Percentiles rank a stretch among this genome's conserved stretches.
Evolutionary conservation across 2,797 vertebrate genomes (phyloP).

Genomic region (Cuniculus paca): DNA sequence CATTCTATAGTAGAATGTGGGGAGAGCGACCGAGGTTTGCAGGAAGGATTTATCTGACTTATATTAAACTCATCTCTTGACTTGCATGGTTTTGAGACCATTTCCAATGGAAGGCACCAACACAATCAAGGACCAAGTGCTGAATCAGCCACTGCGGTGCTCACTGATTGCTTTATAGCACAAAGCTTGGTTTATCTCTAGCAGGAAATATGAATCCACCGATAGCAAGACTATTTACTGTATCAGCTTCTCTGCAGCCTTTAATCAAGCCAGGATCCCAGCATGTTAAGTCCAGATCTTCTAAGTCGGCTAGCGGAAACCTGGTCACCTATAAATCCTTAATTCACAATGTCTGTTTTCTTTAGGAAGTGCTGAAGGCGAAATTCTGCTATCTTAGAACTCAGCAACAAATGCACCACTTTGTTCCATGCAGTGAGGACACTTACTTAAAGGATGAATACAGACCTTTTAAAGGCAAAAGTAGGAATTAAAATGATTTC

Average conservation of each 20-base stretch:
- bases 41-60: slow-evolving; percentile 2
- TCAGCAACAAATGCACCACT: slow-evolving; percentile 28
- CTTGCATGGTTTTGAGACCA: not conserved
- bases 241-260: slow-evolving; percentile 74
- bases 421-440: not conserved
- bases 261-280: slow-evolving; percentile 81
- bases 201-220: slow-evolving; percentile 77
- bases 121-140: slow-evolving; percentile 38
- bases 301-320: slow-evolving; percentile 57
- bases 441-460: not conserved
- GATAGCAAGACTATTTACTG: slow-evolving; percentile 82
- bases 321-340: slow-evolving; percentile 73
- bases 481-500: slow-evolving; percentile 33
- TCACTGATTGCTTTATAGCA: slow-evolving; percentile 73
- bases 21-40: not conserved
- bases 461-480: slow-evolving; percentile 22
- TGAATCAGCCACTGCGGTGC: slow-evolving; percentile 70
- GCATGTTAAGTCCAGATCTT: slow-evolving; percentile 68
- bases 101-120: slow-evolving; percentile 59
- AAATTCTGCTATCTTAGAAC: slow-evolving; percentile 57
- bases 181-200: slow-evolving; percentile 73
- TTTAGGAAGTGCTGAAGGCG: slow-evolving; percentile 59
- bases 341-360: slow-evolving; percentile 53
- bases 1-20: not conserved
- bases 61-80: not conserved